phyloP scores from a whole-genome alignment of 92 coral and sea anemone genomes.

The Anthopleura xanthogrammica region DNA sequence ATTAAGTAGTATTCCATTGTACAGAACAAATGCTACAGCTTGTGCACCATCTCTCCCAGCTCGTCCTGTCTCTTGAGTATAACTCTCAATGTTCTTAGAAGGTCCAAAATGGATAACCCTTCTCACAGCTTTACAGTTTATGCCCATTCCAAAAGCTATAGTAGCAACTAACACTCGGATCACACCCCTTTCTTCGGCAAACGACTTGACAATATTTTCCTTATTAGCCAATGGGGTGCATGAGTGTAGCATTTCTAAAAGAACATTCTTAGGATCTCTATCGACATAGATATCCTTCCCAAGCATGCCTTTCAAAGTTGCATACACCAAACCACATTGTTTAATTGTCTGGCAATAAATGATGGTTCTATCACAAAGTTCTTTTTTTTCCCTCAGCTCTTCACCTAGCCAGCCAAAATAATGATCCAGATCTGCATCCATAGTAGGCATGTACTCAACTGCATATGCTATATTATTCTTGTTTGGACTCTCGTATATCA shows the following conservation, averaged over 20 bases:
- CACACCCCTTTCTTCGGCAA: neutral
- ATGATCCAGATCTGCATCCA: conserved; percentile 41
- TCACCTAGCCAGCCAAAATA: conserved; percentile 48
- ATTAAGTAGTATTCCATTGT: neutral
- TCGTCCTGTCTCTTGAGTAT: conserved; percentile 12
- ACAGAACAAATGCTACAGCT: neutral
- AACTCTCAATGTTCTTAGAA: conserved; percentile 10
- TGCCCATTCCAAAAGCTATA: conserved; percentile 2
- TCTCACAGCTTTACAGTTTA: conserved; percentile 7
- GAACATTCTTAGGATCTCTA: too few species aligned
- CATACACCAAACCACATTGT: neutral
- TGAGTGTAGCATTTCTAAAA: conserved; percentile 12
- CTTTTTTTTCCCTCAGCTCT: conserved; percentile 28
- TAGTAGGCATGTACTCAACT: conserved; percentile 47
- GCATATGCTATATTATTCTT: conserved; percentile 40
- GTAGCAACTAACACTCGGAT: neutral
- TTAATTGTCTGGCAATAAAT: conserved; percentile 5
- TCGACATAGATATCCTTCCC: neutral
- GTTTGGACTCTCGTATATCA: conserved; percentile 50
- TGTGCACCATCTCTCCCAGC: conserved; percentile 15
- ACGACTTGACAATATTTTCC: conserved; percentile 2
- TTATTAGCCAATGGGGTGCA: conserved; percentile 20
- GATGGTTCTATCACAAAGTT: conserved; percentile 38
- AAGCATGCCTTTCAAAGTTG: neutral
- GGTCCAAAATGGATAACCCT: neutral